Percentiles rank a stretch among this genome's conserved stretches.
These are phyloP conservation scores for Tillus elongatus DNA, from an alignment of 2,888 invertebrate genomes.

Conservation along the genomic window DNA sequence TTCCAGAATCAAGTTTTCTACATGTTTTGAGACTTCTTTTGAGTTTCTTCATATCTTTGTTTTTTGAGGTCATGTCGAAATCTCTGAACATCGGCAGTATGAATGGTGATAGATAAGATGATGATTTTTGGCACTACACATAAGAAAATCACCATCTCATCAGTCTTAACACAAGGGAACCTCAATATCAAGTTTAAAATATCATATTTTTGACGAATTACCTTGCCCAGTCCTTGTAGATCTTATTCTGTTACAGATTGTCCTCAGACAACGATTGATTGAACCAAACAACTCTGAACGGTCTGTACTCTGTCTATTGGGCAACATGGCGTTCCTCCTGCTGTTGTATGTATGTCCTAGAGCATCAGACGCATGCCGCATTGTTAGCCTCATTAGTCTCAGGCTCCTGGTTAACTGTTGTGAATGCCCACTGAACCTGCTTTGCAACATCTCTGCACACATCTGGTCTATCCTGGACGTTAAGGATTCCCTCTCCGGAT, in stretches of 20 bases:
- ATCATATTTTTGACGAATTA: too few species aligned
- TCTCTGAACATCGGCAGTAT: too few species aligned
- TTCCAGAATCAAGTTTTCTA: too few species aligned
- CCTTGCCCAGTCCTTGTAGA: too few species aligned
- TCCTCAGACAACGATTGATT: conserved; percentile 25
- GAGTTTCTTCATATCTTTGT: too few species aligned
- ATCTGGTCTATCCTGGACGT: conserved; percentile 36
- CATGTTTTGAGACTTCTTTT: too few species aligned
- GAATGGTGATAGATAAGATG: too few species aligned
- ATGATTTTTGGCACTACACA: too few species aligned
- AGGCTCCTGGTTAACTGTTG: conserved; percentile 34
- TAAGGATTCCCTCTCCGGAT: conserved; percentile 34
- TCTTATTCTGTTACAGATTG: not conserved
- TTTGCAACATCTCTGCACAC: conserved; percentile 35
- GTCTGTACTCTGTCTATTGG: conserved; percentile 24
- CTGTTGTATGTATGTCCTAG: conserved; percentile 34
- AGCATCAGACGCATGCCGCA: conserved; percentile 32
- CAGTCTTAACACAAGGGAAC: too few species aligned
- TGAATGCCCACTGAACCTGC: conserved; percentile 30
- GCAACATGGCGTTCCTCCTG: conserved; percentile 33
- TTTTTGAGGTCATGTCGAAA: too few species aligned
- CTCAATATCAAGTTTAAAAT: too few species aligned
- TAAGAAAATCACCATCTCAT: too few species aligned
- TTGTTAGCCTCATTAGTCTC: conserved; percentile 32
- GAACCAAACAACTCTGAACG: conserved; percentile 27